phyloP scores from a whole-genome alignment of 2,888 invertebrate genomes.

The Leptopilina myrica region DNA sequence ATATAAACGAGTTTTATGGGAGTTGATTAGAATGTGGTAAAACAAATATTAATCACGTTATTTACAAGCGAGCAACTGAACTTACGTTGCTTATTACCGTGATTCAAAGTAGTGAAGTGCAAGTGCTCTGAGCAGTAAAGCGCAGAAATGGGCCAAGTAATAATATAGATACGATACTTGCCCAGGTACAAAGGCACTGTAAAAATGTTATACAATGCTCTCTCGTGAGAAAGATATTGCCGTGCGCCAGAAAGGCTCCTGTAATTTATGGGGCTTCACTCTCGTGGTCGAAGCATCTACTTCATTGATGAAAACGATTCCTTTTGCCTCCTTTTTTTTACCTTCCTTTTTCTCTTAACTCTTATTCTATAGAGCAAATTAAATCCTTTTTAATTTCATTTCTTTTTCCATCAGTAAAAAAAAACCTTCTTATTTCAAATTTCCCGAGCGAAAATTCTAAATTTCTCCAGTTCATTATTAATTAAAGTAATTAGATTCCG shows the following conservation, averaged over 20 bases:
- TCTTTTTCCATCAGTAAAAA: background rate
- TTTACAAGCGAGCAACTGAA: slow-evolving; percentile 32
- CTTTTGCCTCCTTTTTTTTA: background rate
- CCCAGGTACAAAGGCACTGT: slow-evolving; percentile 19
- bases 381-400: background rate
- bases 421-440: background rate
- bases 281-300: background rate
- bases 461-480: too few species aligned
- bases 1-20: background rate
- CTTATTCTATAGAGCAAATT: too few species aligned
- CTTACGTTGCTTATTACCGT: slow-evolving; percentile 27
- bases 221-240: slow-evolving; percentile 32
- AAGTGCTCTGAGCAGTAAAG: slow-evolving; percentile 37
- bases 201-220: slow-evolving; percentile 31
- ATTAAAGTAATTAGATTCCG: too few species aligned
- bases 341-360: background rate
- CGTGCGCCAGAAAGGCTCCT: background rate
- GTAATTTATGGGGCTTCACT: slow-evolving; percentile 16
- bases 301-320: slow-evolving; percentile 12
- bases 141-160: slow-evolving; percentile 31
- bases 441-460: too few species aligned
- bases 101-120: slow-evolving; percentile 25
- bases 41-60: slow-evolving; percentile 29
- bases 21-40: background rate
- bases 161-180: slow-evolving; percentile 11